phyloP scores from a whole-genome alignment of 2,888 invertebrate genomes.

The Odiellus spinosus region DNA sequence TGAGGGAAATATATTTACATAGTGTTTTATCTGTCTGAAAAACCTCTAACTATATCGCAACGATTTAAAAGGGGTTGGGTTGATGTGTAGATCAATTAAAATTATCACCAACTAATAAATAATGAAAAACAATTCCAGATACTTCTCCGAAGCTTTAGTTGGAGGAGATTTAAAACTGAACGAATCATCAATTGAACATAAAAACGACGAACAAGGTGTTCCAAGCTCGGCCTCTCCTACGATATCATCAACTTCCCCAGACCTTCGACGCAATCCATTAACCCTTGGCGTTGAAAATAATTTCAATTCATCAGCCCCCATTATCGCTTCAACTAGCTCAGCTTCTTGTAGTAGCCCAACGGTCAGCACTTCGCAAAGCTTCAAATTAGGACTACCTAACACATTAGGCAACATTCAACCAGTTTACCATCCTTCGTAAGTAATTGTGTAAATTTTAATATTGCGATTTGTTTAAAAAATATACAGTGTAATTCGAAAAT shows the following conservation, averaged over 20 bases:
- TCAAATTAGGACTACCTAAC: background rate
- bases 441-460: too few species aligned
- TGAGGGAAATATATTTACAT: too few species aligned
- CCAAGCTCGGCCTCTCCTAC: too few species aligned
- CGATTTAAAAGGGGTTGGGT: too few species aligned
- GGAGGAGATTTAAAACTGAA: constrained; percentile 12
- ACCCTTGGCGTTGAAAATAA: background rate
- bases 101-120: too few species aligned
- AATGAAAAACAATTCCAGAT: constrained; percentile 25
- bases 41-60: too few species aligned
- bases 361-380: background rate
- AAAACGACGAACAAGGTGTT: too few species aligned
- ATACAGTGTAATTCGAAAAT: background rate
- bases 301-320: background rate
- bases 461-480: background rate
- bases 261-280: background rate
- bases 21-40: too few species aligned
- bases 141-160: constrained; percentile 36
- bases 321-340: background rate
- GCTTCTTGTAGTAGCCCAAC: background rate
- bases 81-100: too few species aligned
- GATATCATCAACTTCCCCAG: too few species aligned
- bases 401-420: too few species aligned
- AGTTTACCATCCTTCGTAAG: too few species aligned
- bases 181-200: constrained; percentile 1